These are phyloP conservation scores for Drosophila ogumai DNA, from an alignment of 1,140 invertebrate genomes.

Conservation along the genomic window DNA sequence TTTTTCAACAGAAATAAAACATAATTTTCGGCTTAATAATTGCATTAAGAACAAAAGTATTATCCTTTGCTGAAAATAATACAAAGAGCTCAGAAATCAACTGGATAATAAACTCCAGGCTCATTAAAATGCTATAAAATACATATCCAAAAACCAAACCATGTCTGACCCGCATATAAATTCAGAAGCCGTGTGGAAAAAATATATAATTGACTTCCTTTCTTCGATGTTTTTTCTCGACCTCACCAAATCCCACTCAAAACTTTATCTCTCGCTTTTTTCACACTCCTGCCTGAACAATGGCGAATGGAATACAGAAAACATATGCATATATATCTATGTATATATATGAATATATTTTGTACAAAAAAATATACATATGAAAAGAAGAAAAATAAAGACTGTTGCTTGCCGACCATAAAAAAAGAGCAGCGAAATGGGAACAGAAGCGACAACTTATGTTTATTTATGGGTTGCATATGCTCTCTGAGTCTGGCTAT, in stretches of 20 bases:
- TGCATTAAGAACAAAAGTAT: not conserved
- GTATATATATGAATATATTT: conserved; percentile 29
- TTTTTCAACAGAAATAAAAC: not conserved
- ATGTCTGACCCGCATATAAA: conserved; percentile 23
- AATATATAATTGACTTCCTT: conserved; percentile 16
- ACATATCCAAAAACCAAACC: not conserved
- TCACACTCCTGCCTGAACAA: conserved; percentile 22
- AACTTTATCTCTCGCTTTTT: conserved; percentile 18
- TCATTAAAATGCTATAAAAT: conserved; percentile 25
- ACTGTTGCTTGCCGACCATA: conserved; percentile 53
- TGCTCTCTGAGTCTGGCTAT: conserved; percentile 32
- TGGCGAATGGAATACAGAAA: conserved; percentile 21
- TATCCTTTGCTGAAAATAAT: not conserved
- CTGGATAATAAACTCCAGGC: not conserved
- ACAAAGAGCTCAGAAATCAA: not conserved
- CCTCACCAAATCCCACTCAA: conserved; percentile 13
- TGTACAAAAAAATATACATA: conserved; percentile 6
- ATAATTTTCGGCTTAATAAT: not conserved
- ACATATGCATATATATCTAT: conserved; percentile 35
- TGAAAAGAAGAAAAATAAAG: conserved; percentile 42
- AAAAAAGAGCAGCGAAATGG: conserved; percentile 49
- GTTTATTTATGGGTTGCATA: conserved; percentile 72
- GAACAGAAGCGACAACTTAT: conserved; percentile 67
- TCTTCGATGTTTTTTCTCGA: not conserved
- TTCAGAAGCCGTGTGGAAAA: conserved; percentile 8